Base-by-base conservation (phyloP, 2,888 invertebrate genomes). In the Ypsolopha scabrella region DNA sequence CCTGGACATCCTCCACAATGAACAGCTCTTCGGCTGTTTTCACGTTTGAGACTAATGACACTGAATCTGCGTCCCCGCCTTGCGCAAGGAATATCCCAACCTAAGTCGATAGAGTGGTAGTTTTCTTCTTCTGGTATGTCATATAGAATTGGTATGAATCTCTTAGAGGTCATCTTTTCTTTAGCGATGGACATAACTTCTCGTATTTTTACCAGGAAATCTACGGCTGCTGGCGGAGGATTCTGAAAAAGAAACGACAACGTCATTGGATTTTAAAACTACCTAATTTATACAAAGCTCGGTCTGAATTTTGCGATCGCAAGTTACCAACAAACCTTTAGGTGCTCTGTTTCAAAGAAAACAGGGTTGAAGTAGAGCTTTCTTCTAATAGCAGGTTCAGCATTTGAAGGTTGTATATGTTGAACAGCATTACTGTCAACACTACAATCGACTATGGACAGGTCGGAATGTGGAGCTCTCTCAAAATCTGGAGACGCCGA, bases 281-380 rank as follows among this genome's bases (percentile, higher is more conserved):
- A 41, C 6, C 11, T 4, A 13, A 38, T 37, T 41, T 50, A 24
- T 51, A 9, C 6, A 14, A 33, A 9, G 0, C 41, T 37, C 24
- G 24, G 24, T 24, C 4, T 24, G 2, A 4, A 24, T 24, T 3
- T 24, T 24, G 24, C 4, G 24, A 24, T 24, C 24, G 24, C 24
- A 24, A 24, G 24, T 24, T 3, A 24, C 24, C 24, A 24, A 24
- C 24, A 24, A 24, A 95, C 95, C 89, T 93, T 88, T 50, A 97
- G 80, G 55, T 94, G 81, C 68, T 95, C 94, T 1, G 92, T 92
- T 72, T 97, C 96, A 65, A 97, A 95, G 72, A 95, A 97, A 0
- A 95, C 94, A 0, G 95, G 95, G 77, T 95, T 96, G 65, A 96
- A 96, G 69, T 95, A 95, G 4, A 96, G 80, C 66, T 95, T 95